A percentile compares a stretch with the other conserved stretches of the same genome.
phyloP scores from a whole-genome alignment of 2,797 vertebrate genomes.

The Enteromius viviparus region DNA sequence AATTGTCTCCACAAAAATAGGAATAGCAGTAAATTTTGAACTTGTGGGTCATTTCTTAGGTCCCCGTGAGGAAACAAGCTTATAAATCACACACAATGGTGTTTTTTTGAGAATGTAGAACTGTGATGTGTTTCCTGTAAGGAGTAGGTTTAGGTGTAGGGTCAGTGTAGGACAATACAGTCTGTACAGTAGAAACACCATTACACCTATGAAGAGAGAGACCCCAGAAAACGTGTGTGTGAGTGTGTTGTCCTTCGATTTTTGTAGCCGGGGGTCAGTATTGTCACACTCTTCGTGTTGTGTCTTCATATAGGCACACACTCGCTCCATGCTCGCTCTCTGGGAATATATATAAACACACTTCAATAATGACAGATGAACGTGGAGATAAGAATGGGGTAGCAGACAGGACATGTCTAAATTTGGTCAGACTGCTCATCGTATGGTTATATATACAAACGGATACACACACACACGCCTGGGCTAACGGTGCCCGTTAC shows the following conservation, averaged over 20 bases:
- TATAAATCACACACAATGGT: too few relatives aligned
- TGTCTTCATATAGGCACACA: neutral
- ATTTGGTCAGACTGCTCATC: conserved; percentile 3
- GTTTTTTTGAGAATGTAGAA: too few relatives aligned
- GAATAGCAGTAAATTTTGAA: too few relatives aligned
- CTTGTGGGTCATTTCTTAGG: too few relatives aligned
- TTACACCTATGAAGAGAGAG: too few relatives aligned
- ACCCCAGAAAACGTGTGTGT: neutral
- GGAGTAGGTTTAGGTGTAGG: too few relatives aligned
- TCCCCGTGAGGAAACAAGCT: too few relatives aligned
- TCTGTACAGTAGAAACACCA: too few relatives aligned
- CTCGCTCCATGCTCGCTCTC: neutral
- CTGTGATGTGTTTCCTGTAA: too few relatives aligned
- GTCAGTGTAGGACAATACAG: too few relatives aligned
- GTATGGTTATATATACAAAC: neutral
- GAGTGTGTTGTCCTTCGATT: neutral
- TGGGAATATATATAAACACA: conserved; percentile 26
- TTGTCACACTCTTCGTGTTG: neutral
- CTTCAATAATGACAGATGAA: conserved; percentile 33
- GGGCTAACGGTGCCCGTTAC: neutral
- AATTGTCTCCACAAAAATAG: too few relatives aligned
- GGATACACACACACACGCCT: neutral
- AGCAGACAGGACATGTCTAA: conserved; percentile 15
- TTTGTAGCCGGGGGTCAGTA: conserved; percentile 13
- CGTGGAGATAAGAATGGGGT: conserved; percentile 5